These are phyloP conservation scores for Oriolus oriolus DNA, from an alignment of 2,113 vertebrate species.

Conservation along the genomic window DNA sequence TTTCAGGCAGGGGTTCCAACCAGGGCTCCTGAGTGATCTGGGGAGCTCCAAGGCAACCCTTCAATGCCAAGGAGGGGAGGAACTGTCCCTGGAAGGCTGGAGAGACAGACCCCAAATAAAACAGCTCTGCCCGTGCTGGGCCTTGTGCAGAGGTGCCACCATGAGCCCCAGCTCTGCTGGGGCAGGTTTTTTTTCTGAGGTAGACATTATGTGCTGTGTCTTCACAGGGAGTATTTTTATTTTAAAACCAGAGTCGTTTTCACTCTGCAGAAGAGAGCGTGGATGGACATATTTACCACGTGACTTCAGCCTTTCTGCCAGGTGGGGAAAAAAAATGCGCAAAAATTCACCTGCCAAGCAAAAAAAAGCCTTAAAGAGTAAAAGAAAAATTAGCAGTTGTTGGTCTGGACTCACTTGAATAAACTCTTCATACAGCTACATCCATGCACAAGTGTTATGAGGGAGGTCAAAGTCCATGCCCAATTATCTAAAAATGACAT, in stretches of 20 bases:
- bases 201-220: neutral
- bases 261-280: neutral
- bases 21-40: neutral
- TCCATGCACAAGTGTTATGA: neutral
- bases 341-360: neutral
- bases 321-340: neutral
- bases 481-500: constrained; percentile 19
- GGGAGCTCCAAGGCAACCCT: neutral
- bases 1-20: neutral
- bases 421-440: neutral
- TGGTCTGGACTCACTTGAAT: neutral
- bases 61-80: neutral
- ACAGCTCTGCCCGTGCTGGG: neutral
- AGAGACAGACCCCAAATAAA: neutral
- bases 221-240: neutral
- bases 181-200: neutral
- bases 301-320: neutral
- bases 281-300: neutral
- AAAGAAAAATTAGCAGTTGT: neutral
- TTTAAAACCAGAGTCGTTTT: neutral
- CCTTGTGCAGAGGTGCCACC: neutral
- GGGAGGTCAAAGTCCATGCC: neutral
- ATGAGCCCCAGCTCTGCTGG: neutral
- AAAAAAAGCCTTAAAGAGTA: neutral
- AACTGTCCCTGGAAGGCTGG: neutral